Evolutionary conservation across 2,888 invertebrate species (phyloP).

Genomic region (Athetis lepigone): DNA sequence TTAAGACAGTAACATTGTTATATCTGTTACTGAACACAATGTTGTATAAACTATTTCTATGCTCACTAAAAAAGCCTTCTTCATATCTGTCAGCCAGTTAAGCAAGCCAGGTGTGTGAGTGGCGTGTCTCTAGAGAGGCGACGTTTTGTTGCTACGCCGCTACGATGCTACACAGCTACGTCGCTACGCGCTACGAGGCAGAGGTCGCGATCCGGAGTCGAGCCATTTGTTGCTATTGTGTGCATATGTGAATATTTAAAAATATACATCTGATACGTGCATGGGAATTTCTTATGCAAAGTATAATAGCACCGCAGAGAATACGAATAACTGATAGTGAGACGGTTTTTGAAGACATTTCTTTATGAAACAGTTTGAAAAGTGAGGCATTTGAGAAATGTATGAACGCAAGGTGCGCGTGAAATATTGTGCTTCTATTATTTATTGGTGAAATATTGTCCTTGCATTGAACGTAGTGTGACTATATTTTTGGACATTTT

Average conservation of each 20-base stretch:
- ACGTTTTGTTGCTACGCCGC: constrained; percentile 61
- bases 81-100: constrained; percentile 21
- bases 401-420: not conserved
- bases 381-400: constrained; percentile 13
- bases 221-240: constrained; percentile 63
- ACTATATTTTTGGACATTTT: not conserved
- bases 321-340: constrained; percentile 13
- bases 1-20: not conserved
- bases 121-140: constrained; percentile 59
- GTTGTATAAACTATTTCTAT: not conserved
- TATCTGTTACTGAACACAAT: not conserved
- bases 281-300: not conserved
- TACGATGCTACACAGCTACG: constrained; percentile 37
- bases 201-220: constrained; percentile 54
- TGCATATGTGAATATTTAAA: constrained; percentile 52
- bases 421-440: constrained; percentile 17
- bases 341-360: constrained; percentile 1
- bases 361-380: constrained; percentile 12
- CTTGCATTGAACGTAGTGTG: not conserved
- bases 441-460: constrained; percentile 15
- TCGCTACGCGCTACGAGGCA: constrained; percentile 46
- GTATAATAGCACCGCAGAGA: constrained; percentile 19
- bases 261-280: constrained; percentile 31
- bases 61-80: constrained; percentile 28
- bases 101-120: constrained; percentile 61